These are phyloP conservation scores for Zaprionus camerounensis DNA, from an alignment of 1,140 invertebrate genomes.

Conservation along the genomic window DNA sequence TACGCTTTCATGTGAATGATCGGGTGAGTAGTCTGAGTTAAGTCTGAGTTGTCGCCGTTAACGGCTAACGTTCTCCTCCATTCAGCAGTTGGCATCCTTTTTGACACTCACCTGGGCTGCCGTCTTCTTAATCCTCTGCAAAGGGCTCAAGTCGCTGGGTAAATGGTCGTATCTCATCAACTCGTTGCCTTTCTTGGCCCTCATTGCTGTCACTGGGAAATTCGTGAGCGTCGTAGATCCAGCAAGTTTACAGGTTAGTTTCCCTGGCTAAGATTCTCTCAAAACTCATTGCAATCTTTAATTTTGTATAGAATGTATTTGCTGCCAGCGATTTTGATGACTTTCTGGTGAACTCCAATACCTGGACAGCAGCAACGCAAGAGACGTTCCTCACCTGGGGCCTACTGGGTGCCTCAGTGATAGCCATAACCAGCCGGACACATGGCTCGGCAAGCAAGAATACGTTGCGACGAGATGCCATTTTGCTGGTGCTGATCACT, in stretches of 20 bases:
- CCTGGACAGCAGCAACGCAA: constrained; percentile 94
- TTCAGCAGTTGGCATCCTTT: constrained; percentile 92
- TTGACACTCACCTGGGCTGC: constrained; percentile 95
- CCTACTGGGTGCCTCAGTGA: constrained; percentile 91
- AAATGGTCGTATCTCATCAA: constrained; percentile 86
- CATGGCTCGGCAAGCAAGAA: constrained; percentile 88
- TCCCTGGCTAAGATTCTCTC: neutral
- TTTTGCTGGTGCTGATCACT: constrained; percentile 91
- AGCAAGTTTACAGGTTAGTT: constrained; percentile 62
- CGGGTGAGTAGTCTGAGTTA: constrained; percentile 59
- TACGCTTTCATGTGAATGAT: constrained; percentile 80
- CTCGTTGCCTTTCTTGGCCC: constrained; percentile 57
- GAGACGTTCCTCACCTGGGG: constrained; percentile 96
- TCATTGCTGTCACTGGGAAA: constrained; percentile 67
- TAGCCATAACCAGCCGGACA: constrained; percentile 90
- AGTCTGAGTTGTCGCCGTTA: neutral
- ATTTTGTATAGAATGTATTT: constrained; percentile 87
- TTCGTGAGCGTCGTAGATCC: constrained; percentile 74
- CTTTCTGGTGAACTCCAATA: constrained; percentile 93
- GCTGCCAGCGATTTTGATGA: constrained; percentile 91
- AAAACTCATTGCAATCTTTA: neutral
- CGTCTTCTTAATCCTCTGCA: constrained; percentile 94
- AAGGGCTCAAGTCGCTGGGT: constrained; percentile 93
- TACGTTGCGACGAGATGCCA: constrained; percentile 91
- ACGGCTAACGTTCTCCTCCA: constrained; percentile 30